Evolutionary conservation across 2,113 vertebrate species (phyloP), one percentile per base, ranked within the genome.

Genomic region (Phaethon lepturus): DNA sequence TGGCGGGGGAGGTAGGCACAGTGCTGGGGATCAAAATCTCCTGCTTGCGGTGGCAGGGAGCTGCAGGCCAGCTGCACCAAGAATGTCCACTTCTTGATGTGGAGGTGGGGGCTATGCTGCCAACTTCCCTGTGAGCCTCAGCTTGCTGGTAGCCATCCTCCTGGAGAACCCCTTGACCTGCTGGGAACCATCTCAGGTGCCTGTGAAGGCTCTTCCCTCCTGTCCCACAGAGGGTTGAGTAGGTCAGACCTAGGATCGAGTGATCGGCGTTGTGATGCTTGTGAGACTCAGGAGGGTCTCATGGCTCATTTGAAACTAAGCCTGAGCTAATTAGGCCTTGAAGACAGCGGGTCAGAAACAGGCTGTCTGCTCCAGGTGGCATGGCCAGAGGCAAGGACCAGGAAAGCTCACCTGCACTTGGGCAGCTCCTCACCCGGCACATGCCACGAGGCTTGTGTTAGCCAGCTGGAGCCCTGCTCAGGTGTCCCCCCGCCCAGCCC

Each of bases 381-480:
- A 11, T 16, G 62, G 56, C 2, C 2, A 5, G 35, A 82, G 59
- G 81, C 19, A 17, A 66, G 85, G 45, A 40, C 3, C 2, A 50
- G 62, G 40, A 75, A 26, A 75, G 35, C 29, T 76, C 55, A 45
- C 47, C 59, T 35, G 19, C 0, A 0, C 59, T 80, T 56, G 25
- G 28, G 53, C 64, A 82, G 49, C 47, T 73, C 33, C 62, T 88
- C 3, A 1, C 17, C 40, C 20, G 17, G 35, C 49, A 42, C 72
- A n/a, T 0, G 0, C 12, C 0, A 0, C 6, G 3, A 71, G 23
- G 35, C 45, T 42, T 50, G 56, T 14, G 17, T 60, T 50, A 22
- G 31, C 47, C 23, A 31, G 23, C 62, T 94, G 5, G 4, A 49
- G 35, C 35, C 26, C 9, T 2, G 1, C 53, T 8, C 9, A 16